Evolutionary conservation across 1,140 invertebrate genomes (phyloP), one percentile per base, ranked within the genome.

Genomic region (Bombus superbus): DNA sequence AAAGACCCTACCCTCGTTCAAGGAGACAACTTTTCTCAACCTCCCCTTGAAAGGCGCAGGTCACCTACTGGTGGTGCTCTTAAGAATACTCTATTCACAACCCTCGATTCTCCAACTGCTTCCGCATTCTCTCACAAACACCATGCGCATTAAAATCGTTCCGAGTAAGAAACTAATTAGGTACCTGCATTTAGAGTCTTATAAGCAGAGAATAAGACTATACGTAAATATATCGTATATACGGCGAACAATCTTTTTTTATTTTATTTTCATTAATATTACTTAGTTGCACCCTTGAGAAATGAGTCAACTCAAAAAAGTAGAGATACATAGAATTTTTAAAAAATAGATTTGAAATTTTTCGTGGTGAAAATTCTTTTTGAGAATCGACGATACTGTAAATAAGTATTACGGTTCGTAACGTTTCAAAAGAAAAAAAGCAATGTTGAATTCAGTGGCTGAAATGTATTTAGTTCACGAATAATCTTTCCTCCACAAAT

Each of bases 401-500:
- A 62, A 9, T 62, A 32, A 66, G 3, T 38, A 68, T 10, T 3
- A 1, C 4, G n/a, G 1, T 62, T 13, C 10, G n/a, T 35, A 10
- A 57, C 32, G 25, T 69, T 71, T 25, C n/a, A 28, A 40, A 59
- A 38, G 13, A 53, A 18, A 47, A 18, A 22, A 53, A 40, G 5
- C 5, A 11, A 66, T 35, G 47, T 57, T 28, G 25, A 59, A 57
- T 3, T 32, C 4, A 22, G 9, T 35, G 38, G 28, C 10, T 32
- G 28, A n/a, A 28, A 44, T 22, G 71, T 73, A 82, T 82, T 79
- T 88, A 66, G 71, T 68, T n/a, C 35, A 57, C 53, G 74, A 86
- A 89, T 76, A 89, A 89, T 84, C 53, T 62, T 68, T 76, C 42
- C 28, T 59, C 25, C 44, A 59, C 71, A 87, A 87, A 73, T 89